Percentiles rank a stretch among this genome's conserved stretches.
phyloP scores from a whole-genome alignment of 2,797 vertebrate species.

The Tadarida brasiliensis region DNA sequence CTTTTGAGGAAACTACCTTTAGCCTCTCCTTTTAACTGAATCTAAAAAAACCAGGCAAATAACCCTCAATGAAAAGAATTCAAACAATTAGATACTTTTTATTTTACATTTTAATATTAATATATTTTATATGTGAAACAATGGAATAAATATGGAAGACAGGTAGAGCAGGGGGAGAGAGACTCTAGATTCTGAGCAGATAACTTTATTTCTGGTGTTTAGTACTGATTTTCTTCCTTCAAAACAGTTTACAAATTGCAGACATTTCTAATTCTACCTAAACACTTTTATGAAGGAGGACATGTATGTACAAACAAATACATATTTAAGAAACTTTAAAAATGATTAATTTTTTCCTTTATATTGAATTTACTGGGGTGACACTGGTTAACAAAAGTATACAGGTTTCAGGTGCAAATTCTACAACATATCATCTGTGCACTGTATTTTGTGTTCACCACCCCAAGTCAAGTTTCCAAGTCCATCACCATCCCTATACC shows the following conservation, averaged over 20 bases:
- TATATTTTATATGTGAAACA: not conserved
- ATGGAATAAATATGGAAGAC: not conserved
- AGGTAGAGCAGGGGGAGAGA: not conserved
- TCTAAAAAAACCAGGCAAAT: not conserved
- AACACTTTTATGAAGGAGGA: not conserved
- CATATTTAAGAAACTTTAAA: not conserved
- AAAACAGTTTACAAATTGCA: slow-evolving; percentile 5
- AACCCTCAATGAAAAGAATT: not conserved
- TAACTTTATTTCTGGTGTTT: not conserved
- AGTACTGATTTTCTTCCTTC: not conserved
- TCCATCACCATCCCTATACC: not conserved
- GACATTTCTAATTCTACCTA: not conserved
- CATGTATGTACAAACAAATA: not conserved
- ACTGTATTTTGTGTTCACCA: not conserved
- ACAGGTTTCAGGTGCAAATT: not conserved
- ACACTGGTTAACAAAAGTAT: not conserved
- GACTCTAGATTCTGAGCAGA: not conserved
- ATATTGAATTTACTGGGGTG: not conserved
- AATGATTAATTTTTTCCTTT: not conserved
- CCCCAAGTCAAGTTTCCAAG: not conserved
- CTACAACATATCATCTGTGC: not conserved
- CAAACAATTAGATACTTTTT: not conserved
- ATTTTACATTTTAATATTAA: slow-evolving; percentile 22
- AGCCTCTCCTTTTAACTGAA: not conserved
- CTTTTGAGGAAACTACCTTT: not conserved